Conservation (phyloP, 2,797 vertebrate genomes). For the Masticophis lateralis region DNA sequence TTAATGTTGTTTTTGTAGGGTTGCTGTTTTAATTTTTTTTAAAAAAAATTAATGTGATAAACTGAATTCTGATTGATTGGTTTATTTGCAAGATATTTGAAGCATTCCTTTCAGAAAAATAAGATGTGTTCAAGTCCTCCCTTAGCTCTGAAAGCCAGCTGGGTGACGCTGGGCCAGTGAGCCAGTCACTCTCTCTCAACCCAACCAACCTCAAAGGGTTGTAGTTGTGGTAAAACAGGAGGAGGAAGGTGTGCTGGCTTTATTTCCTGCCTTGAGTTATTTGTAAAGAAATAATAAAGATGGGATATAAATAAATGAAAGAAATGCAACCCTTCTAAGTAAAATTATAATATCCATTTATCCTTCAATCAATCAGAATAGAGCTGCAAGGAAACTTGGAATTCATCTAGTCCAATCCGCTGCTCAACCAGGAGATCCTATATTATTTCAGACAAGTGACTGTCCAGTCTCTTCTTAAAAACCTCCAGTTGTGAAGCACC, state of each 20-base stretch:
- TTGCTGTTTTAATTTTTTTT: neutral
- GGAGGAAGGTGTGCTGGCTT: neutral
- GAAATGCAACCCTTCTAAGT: neutral
- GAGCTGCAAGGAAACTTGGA: too few species aligned
- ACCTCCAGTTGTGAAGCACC: neutral
- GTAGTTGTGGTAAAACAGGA: neutral
- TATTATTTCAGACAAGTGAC: neutral
- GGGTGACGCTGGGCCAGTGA: neutral
- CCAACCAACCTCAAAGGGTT: neutral
- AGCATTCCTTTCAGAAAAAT: neutral
- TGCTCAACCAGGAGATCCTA: too few species aligned
- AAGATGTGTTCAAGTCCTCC: neutral
- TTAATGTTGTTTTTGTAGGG: neutral
- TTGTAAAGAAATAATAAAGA: neutral
- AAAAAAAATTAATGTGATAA: neutral
- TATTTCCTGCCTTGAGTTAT: neutral
- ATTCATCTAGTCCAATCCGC: too few species aligned
- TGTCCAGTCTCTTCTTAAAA: neutral
- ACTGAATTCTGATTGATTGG: neutral
- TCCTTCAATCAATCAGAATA: neutral
- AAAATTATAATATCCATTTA: neutral
- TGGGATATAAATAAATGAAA: neutral
- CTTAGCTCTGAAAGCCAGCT: neutral
- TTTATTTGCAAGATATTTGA: neutral
- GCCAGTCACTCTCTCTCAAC: neutral